Evolutionary conservation across 2,113 vertebrate genomes (phyloP).

Genomic region (Hiodon alosoides): DNA sequence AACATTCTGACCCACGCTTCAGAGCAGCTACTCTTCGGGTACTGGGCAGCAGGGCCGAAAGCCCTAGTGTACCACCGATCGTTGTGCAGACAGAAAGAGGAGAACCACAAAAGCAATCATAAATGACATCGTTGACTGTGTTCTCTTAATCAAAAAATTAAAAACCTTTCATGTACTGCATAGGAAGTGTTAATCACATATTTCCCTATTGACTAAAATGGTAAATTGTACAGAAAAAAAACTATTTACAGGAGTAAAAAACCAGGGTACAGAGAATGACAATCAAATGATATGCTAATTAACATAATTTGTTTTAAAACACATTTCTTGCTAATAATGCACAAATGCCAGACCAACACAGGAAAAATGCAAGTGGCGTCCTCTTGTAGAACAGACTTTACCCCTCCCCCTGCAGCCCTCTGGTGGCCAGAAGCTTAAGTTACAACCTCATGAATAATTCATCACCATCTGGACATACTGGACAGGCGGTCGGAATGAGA

Average conservation of each 20-base stretch:
- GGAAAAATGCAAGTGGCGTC: conserved; percentile 9
- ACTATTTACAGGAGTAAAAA: neutral
- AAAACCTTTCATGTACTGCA: neutral
- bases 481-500: conserved; percentile 10
- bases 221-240: neutral
- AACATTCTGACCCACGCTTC: neutral
- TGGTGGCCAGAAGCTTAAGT: conserved; percentile 42
- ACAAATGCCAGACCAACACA: neutral
- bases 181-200: neutral
- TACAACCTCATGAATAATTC: conserved; percentile 43
- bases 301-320: too few species aligned
- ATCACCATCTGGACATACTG: conserved; percentile 31
- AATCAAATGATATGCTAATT: neutral
- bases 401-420: conserved; percentile 35
- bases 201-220: conserved; percentile 7
- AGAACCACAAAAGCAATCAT: too few species aligned
- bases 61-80: too few species aligned
- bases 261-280: neutral
- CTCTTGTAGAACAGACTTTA: conserved; percentile 13
- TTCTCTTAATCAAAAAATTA: too few species aligned
- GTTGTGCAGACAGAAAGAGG: too few species aligned
- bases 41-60: too few species aligned
- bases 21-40: neutral
- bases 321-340: neutral
- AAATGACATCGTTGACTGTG: too few species aligned